phyloP scores from a whole-genome alignment of 1,140 invertebrate species.

The Euura lappo region DNA sequence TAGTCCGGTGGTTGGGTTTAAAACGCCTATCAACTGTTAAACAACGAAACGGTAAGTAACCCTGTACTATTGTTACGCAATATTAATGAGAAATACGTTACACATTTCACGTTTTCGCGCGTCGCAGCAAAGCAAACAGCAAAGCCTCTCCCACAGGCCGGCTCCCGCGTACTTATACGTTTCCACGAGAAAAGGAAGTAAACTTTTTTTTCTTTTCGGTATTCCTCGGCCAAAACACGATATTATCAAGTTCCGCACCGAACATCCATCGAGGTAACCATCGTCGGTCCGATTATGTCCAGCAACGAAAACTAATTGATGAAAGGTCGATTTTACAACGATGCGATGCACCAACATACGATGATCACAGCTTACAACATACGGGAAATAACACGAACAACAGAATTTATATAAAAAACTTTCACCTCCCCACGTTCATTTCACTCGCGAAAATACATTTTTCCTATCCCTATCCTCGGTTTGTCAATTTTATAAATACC shows the following conservation, averaged over 20 bases:
- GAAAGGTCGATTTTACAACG: not conserved
- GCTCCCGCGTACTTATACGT: not conserved
- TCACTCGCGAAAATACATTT: not conserved
- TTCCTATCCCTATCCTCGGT: not conserved
- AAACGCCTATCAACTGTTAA: not conserved
- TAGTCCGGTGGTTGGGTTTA: too few relatives aligned
- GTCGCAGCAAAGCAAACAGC: not conserved
- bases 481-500: not conserved
- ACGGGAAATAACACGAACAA: not conserved
- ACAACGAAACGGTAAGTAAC: not conserved
- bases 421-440: not conserved
- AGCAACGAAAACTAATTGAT: not conserved
- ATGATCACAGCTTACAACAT: not conserved
- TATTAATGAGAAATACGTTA: constrained; percentile 33
- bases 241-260: not conserved
- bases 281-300: not conserved
- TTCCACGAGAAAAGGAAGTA: not conserved
- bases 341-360: not conserved
- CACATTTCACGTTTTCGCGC: constrained; percentile 21
- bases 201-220: not conserved
- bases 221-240: not conserved
- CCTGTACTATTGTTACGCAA: constrained; percentile 28
- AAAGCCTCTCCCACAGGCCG: constrained; percentile 8
- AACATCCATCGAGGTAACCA: not conserved
- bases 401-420: not conserved